Evolutionary conservation across 2,113 vertebrate genomes (phyloP), one percentile per base, ranked within the genome.

Genomic region (Calypte anna): DNA sequence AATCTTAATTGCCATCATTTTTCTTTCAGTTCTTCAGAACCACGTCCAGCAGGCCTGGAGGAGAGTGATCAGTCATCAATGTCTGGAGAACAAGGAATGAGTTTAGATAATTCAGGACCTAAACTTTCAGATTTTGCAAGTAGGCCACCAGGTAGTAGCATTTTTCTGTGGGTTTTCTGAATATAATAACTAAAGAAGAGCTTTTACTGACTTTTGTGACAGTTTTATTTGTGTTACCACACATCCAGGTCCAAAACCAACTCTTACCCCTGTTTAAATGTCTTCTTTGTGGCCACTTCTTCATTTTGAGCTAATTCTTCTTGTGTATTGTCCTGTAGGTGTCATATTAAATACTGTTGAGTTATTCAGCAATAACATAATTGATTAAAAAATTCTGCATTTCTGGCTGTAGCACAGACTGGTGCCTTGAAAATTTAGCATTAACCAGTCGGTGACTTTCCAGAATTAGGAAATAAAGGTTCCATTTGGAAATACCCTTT

Each of bases 101-200:
- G 93, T 81, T 96, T 99, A 92, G 99, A 99, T 64, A 98, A 96
- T 73, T 84, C 98, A 55, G 98, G 98, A 83, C 97, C 98, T 59
- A 99, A 99, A 97, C 97, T 98, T 72, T 81, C 99, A 25, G 99
- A 99, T 91, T 99, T 99, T 97, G 78, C 98, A 91, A 99, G 97
- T 78, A 98, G 99, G 50, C 98, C 99, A 92, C 94, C 98, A 97
- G 99, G 99, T 99, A 96, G 97, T 14, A 59, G 38, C 48, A 58
- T 58, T 85, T 91, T 91, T 91, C 36, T 69, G 44, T 88, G 61
- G 8, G 40, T 83, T 67, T 30, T 81, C 48, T 82, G 59, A 51
- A 38, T 64, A 13, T 78, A 48, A 3, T 86, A 53, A 48, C 59
- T 91, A 3, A 6, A 51, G 31, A 20, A 66, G 57, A 75, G 23